Base-by-base conservation (phyloP, 1,140 invertebrate species). In the Hormaphis cornu region DNA sequence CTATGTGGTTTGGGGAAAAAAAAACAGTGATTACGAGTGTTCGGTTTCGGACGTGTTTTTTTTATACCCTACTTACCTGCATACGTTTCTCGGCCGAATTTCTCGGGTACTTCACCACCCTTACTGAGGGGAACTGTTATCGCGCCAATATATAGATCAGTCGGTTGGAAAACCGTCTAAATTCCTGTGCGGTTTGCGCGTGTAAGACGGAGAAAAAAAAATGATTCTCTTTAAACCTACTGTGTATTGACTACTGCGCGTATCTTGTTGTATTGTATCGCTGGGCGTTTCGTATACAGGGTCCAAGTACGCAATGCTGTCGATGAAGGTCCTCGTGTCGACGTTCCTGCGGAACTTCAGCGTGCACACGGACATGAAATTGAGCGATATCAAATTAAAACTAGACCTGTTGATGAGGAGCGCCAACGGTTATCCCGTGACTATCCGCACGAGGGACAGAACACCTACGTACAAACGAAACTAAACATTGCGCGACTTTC, bases 271-370 rank as follows among this genome's bases (percentile, higher is more conserved):
- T 30, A 30, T 28, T n/a, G 33, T 33, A 37, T 73, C 69, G 3
- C 54, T 71, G 72, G 71, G 2, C 3, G 4, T 44, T 6, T 69
- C 54, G 1, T 22, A 28, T 71, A 3, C 35, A 75, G 74, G 74
- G 28, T 70, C 71, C 7, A 74, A 73, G 53, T 75, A 72, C 24
- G 74, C 73, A 0, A 72, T 72, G 70, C 20, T 73, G 24, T 73
- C 73, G 2, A 74, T 75, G 74, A 74, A 75, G 58, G 69, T 72
- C 5, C 58, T 71, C 0, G 52, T 74, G 48, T 73, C 72, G 1
- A 72, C 71, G 7, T 53, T 75, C 9, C 28, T 75, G 10, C 42
- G 74, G 20, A 74, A 71, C 30, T 75, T 63, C 69, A 71, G 69
- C n/a, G 24, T 74, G 1, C 52, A 53, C 1, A 74, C 74, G 16